phyloP scores from a whole-genome alignment of 2,797 vertebrate species.

The Sorex maritimensis region DNA sequence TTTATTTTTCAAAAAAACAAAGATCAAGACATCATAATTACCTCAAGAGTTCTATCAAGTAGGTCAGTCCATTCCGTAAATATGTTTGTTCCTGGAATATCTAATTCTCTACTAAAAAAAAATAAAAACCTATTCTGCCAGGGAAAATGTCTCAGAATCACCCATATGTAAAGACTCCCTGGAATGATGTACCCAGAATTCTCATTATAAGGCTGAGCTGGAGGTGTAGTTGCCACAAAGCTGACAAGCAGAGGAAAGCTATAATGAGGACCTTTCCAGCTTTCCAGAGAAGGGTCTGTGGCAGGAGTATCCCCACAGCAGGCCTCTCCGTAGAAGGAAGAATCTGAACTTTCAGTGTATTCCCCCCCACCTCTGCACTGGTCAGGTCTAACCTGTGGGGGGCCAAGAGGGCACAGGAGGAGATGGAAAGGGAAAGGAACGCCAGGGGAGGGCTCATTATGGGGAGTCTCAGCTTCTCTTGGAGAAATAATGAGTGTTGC shows the following conservation, averaged over 20 bases:
- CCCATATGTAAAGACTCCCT: conserved; percentile 29
- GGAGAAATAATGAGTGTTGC: conserved; percentile 63
- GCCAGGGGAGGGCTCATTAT: conserved; percentile 61
- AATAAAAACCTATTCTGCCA: conserved; percentile 40
- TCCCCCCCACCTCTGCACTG: not conserved
- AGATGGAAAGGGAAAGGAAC: not conserved
- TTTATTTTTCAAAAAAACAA: conserved; percentile 52
- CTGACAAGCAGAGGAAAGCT: conserved; percentile 53
- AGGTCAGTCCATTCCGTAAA: conserved; percentile 38
- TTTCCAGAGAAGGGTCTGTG: not conserved
- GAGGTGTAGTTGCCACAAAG: not conserved
- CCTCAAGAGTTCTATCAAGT: conserved; percentile 54
- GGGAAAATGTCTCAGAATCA: conserved; percentile 39
- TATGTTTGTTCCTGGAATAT: conserved; percentile 16
- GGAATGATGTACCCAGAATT: not conserved
- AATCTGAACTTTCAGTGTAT: not conserved
- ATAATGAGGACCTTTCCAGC: conserved; percentile 57
- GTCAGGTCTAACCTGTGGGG: not conserved
- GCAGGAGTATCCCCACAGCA: not conserved
- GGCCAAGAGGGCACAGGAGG: not conserved
- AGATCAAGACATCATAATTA: conserved; percentile 65
- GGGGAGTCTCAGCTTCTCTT: not conserved
- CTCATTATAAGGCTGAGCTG: conserved; percentile 30
- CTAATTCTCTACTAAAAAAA: conserved; percentile 46
- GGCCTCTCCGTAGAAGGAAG: not conserved